A percentile compares a stretch with the other conserved stretches of the same genome.
These are phyloP conservation scores for Thamnophis sirtalis DNA, from an alignment of 2,113 vertebrate genomes.

Conservation along the genomic window DNA sequence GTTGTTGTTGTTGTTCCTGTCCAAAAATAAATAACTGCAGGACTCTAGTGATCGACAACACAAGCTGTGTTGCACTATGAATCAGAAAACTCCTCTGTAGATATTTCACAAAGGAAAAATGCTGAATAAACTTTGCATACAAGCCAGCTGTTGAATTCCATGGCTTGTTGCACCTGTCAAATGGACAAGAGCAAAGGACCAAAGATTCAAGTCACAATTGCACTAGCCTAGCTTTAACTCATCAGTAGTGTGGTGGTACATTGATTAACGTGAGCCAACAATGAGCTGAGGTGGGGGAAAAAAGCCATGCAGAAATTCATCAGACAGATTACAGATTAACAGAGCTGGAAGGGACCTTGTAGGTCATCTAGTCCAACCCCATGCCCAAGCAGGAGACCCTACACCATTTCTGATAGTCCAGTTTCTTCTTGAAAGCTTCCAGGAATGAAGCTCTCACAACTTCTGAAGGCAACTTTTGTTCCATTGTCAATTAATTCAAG, in stretches of 20 bases:
- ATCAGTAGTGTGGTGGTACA: too few species aligned
- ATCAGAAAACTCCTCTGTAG: constrained; percentile 59
- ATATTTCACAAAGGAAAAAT: neutral
- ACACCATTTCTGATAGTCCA: too few species aligned
- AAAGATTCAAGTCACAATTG: neutral
- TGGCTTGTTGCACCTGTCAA: neutral
- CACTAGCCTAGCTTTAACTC: neutral
- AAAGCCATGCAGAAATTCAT: neutral
- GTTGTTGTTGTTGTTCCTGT: neutral
- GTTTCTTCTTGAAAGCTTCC: too few species aligned
- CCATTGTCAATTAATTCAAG: neutral
- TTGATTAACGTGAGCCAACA: neutral
- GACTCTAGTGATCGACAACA: constrained; percentile 55
- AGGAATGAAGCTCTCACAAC: too few species aligned
- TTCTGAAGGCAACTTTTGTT: too few species aligned
- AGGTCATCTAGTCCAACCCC: too few species aligned
- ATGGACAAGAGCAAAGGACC: neutral
- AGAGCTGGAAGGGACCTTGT: too few species aligned
- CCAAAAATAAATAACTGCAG: constrained; percentile 47
- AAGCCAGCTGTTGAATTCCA: constrained; percentile 30
- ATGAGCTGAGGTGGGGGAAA: neutral
- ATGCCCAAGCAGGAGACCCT: too few species aligned
- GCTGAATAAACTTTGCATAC: constrained; percentile 47
- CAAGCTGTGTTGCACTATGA: constrained; percentile 51
- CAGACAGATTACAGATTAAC: too few species aligned